phyloP scores from a whole-genome alignment of 2,888 invertebrate species.

The Drosophila yooni region DNA sequence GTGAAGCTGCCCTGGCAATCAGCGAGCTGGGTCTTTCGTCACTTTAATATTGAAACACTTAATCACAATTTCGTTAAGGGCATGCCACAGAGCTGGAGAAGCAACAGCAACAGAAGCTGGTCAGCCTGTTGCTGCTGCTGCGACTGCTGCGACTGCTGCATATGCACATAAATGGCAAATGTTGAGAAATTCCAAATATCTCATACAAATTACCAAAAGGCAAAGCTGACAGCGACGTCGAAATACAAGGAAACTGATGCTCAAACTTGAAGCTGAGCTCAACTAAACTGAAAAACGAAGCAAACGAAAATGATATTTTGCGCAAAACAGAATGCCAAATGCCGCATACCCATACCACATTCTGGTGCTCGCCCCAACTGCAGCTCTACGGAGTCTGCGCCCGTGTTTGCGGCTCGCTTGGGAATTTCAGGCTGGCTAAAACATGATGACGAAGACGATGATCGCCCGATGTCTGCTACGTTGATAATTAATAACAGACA shows the following conservation, averaged over 20 bases:
- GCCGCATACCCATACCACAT: conserved; percentile 46
- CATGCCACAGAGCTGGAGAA: conserved; percentile 41
- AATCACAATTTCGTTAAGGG: conserved; percentile 78
- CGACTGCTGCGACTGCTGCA: conserved; percentile 6
- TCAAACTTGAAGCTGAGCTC: conserved; percentile 8
- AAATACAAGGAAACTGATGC: conserved; percentile 27
- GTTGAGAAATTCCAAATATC: conserved; percentile 72
- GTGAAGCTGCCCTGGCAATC: conserved; percentile 35
- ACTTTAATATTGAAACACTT: conserved; percentile 80
- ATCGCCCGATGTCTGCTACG: conserved; percentile 54
- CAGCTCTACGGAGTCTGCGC: conserved; percentile 1
- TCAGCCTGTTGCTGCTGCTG: background rate
- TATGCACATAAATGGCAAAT: conserved; percentile 72
- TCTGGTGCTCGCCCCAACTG: conserved; percentile 58
- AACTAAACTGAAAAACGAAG: conserved; percentile 22
- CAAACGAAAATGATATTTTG: conserved; percentile 73
- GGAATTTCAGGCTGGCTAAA: conserved; percentile 58
- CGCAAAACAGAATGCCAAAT: conserved; percentile 53
- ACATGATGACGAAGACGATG: conserved; percentile 41
- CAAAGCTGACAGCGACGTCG: conserved; percentile 22
- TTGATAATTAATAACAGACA: conserved; percentile 75
- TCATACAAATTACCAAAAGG: conserved; percentile 77
- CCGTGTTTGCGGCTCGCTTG: conserved; percentile 45
- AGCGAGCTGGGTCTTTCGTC: conserved; percentile 69
- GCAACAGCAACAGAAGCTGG: conserved; percentile 6